Conservation (phyloP, 92 coral and sea anemone genomes). For the Siderastrea radians region DNA sequence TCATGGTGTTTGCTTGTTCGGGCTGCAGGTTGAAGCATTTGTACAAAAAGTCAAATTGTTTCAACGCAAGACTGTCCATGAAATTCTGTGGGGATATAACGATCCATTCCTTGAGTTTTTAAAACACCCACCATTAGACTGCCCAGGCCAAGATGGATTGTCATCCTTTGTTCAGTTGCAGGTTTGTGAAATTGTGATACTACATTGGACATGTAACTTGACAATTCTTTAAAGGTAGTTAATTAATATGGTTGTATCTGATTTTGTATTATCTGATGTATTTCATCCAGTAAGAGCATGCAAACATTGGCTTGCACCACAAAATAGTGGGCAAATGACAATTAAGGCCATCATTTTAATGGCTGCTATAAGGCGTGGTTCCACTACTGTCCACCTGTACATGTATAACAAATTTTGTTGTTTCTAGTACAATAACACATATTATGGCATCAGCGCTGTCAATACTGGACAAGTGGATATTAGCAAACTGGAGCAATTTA, state of each 20-base stretch:
- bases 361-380: too few relatives aligned
- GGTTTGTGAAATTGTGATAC: constrained; percentile 50
- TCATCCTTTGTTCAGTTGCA: constrained; percentile 79
- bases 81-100: constrained; percentile 90
- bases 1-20: neutral
- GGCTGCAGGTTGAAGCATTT: neutral
- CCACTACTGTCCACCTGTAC: too few relatives aligned
- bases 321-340: neutral
- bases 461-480: constrained; percentile 84
- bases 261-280: neutral
- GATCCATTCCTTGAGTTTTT: constrained; percentile 60
- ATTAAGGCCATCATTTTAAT: too few relatives aligned
- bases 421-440: constrained; percentile 87
- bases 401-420: too few relatives aligned
- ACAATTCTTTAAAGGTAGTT: too few relatives aligned
- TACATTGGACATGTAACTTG: neutral
- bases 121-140: neutral
- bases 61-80: constrained; percentile 70
- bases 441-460: constrained; percentile 83
- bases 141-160: constrained; percentile 71
- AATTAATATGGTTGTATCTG: too few relatives aligned
- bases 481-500: constrained; percentile 75
- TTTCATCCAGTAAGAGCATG: too few relatives aligned
- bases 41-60: constrained; percentile 11
- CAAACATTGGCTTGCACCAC: too few relatives aligned